Conservation (phyloP, 1,140 invertebrate species). For the Frieseomelitta varia region DNA sequence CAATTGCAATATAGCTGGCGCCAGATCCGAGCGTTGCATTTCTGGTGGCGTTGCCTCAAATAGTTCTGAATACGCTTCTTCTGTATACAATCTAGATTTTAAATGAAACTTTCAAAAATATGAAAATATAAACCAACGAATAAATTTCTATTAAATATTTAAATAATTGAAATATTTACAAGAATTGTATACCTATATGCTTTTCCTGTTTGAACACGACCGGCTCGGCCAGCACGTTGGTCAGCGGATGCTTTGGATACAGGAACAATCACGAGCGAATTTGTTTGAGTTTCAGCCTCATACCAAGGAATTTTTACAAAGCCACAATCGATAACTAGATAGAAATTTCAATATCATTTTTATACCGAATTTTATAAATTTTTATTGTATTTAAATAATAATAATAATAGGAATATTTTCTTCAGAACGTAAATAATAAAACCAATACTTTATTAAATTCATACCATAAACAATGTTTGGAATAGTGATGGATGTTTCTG, state of each 20-base stretch:
- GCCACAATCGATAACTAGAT: slow-evolving; percentile 95
- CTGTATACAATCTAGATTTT: slow-evolving; percentile 87
- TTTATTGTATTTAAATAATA: not conserved
- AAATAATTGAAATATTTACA: too few relatives aligned
- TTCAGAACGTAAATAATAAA: too few relatives aligned
- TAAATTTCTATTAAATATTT: slow-evolving; percentile 18
- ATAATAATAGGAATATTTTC: not conserved
- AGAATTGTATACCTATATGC: slow-evolving; percentile 84
- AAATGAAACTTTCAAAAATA: slow-evolving; percentile 47
- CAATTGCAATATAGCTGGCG: slow-evolving; percentile 93
- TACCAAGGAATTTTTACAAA: slow-evolving; percentile 98
- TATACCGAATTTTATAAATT: not conserved
- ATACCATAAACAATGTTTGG: slow-evolving; percentile 94
- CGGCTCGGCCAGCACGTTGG: slow-evolving; percentile 96
- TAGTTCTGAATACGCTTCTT: slow-evolving; percentile 90
- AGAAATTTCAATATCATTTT: slow-evolving; percentile 65
- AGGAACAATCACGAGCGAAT: slow-evolving; percentile 92
- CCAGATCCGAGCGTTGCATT: slow-evolving; percentile 95
- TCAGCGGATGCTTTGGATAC: slow-evolving; percentile 94
- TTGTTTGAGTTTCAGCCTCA: slow-evolving; percentile 91
- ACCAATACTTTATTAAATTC: not conserved
- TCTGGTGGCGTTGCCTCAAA: slow-evolving; percentile 91
- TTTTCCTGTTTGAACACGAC: slow-evolving; percentile 92
- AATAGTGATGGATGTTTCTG: slow-evolving; percentile 95
- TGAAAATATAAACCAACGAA: slow-evolving; percentile 39